Conservation (phyloP, 1,140 invertebrate genomes). For the Drosophila kepulauana region DNA sequence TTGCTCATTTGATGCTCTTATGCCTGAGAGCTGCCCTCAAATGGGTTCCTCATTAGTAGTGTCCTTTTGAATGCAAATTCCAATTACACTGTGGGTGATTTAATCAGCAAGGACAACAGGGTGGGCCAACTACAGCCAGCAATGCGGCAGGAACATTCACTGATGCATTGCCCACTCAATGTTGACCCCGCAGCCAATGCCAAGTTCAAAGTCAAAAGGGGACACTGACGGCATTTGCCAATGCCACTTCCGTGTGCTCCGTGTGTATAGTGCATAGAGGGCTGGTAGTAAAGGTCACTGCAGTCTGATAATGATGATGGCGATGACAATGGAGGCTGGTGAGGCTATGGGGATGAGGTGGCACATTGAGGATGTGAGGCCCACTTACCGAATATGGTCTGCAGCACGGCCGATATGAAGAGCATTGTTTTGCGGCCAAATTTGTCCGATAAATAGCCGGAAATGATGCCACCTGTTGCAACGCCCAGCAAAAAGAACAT, state of each 20-base stretch:
- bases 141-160: constrained; percentile 28
- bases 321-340: constrained; percentile 11
- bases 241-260: constrained; percentile 56
- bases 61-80: constrained; percentile 77
- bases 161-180: constrained; percentile 39
- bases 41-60: constrained; percentile 58
- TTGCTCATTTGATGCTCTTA: neutral
- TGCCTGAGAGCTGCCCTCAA: constrained; percentile 5
- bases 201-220: constrained; percentile 59
- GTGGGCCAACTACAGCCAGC: constrained; percentile 31
- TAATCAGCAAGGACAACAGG: constrained; percentile 76
- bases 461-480: constrained; percentile 89
- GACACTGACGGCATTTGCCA: constrained; percentile 61
- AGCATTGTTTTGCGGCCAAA: constrained; percentile 91
- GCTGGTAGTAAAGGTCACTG: constrained; percentile 47
- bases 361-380: neutral
- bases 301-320: constrained; percentile 27
- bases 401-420: constrained; percentile 89
- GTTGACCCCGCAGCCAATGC: constrained; percentile 40
- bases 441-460: constrained; percentile 90
- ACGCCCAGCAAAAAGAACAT: constrained; percentile 90
- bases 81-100: constrained; percentile 75
- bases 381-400: constrained; percentile 87
- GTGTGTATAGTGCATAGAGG: constrained; percentile 7
- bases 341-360: neutral